phyloP scores from a whole-genome alignment of 2,113 vertebrate species.

The Bufo gargarizans region DNA sequence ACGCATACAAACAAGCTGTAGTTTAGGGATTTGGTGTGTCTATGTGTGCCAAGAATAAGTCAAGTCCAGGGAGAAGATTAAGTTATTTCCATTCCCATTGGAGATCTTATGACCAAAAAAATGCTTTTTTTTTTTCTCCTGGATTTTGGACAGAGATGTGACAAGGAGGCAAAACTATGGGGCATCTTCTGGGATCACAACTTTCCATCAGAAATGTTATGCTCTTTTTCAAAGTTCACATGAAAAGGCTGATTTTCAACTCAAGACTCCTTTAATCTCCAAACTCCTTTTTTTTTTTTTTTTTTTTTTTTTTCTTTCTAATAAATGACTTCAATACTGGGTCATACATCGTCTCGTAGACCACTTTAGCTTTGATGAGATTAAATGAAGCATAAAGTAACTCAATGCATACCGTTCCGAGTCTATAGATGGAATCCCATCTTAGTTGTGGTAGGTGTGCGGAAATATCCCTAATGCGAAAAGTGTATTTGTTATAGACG shows the following conservation, averaged over 20 bases:
- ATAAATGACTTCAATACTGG: neutral
- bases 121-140: conserved; percentile 24
- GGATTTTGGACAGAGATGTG: conserved; percentile 57
- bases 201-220: conserved; percentile 22
- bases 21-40: conserved; percentile 40
- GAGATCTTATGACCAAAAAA: conserved; percentile 51
- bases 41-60: conserved; percentile 54
- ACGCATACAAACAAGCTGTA: conserved; percentile 37
- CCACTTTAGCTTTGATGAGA: conserved; percentile 3
- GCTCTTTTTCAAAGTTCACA: conserved; percentile 37
- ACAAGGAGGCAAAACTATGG: conserved; percentile 28
- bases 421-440: neutral
- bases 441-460: conserved; percentile 1
- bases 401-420: neutral
- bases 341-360: neutral
- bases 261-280: neutral
- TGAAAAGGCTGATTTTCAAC: conserved; percentile 36
- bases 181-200: conserved; percentile 46
- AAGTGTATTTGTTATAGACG: conserved; percentile 22
- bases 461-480: conserved; percentile 34
- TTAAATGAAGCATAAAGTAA: conserved; percentile 15
- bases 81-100: conserved; percentile 53
- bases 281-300: neutral
- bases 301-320: neutral
- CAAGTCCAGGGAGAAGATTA: conserved; percentile 51